Conservation (phyloP, 2,888 invertebrate species). For the Acrocera orbiculus region DNA sequence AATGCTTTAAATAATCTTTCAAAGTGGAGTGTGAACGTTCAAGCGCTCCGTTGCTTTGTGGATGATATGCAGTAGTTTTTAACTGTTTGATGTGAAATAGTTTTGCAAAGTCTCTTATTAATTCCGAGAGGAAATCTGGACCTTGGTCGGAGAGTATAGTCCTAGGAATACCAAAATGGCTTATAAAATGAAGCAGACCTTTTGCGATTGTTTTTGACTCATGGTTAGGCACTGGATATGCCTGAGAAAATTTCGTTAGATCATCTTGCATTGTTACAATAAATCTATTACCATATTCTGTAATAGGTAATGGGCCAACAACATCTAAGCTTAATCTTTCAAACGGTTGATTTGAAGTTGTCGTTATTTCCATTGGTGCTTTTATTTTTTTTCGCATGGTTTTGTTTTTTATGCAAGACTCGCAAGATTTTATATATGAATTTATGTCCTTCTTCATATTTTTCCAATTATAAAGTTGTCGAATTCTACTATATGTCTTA, state of each 20-base stretch:
- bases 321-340: conserved; percentile 18
- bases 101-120: conserved; percentile 17
- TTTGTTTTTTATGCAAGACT: conserved; percentile 16
- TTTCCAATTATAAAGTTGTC: neutral
- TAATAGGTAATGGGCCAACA: conserved; percentile 17
- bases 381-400: neutral
- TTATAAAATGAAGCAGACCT: conserved; percentile 4
- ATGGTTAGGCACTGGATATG: conserved; percentile 17
- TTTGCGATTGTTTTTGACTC: conserved; percentile 19
- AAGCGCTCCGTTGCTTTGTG: conserved; percentile 11
- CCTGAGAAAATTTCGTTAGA: conserved; percentile 20
- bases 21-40: conserved; percentile 20
- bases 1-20: conserved; percentile 20
- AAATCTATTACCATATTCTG: conserved; percentile 9
- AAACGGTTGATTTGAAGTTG: conserved; percentile 17
- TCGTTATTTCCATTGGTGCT: conserved; percentile 20
- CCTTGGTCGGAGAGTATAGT: conserved; percentile 7
- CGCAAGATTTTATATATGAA: conserved; percentile 16
- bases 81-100: conserved; percentile 19
- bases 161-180: conserved; percentile 2
- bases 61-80: conserved; percentile 18
- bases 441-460: conserved; percentile 1
- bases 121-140: conserved; percentile 13
- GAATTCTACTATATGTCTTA: conserved; percentile 1
- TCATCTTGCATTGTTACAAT: conserved; percentile 21